Base-by-base conservation (phyloP, 2,797 vertebrate species). In the Sorex maritimensis region DNA sequence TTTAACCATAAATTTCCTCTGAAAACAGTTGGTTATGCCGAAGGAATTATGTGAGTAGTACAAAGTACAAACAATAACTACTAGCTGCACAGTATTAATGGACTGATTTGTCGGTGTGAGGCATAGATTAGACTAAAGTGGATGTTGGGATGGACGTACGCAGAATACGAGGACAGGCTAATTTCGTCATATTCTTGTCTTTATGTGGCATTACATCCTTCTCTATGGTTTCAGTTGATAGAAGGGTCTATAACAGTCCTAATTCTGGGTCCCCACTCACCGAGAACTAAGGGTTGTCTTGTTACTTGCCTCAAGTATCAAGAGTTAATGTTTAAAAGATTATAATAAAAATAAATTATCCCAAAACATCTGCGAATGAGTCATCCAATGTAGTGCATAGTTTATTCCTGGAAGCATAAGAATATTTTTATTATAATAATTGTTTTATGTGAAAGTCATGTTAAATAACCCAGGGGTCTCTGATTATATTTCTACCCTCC, bases 331-430 rank as follows among this genome's bases (percentile, higher is more conserved):
- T 4, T 30, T 49, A 21, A 72, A 71, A 52, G 24, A 65, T 75
- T 46, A 79, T 41, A 67, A 19, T 78, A 82, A 72, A 81, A 84
- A 91, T 41, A 78, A 82, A 34, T 67, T 69, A 80, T 61, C 28
- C 84, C 46, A 74, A 92, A 87, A 81, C 65, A 80, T 89, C 78
- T 88, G 63, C 15, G 19, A 61, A 63, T 67, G 72, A 91, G 15
- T 88, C 79, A 78, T 74, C 85, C 38, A 80, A 24, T 67, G 28
- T 6, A 61, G 52, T 41, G 72, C 79, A 75, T 21, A 41, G 11
- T 55, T 80, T 65, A 41, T 44, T n/a, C 52, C 65, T 81, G 68
- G 24, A 81, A 91, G 73, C 44, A 87, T 23, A 49, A 49, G 41
- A 75, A 41, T 88, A 89, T 81, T 84, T 95, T 81, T 21, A 71